Evolutionary conservation across 2,888 invertebrate genomes (phyloP), one percentile per base, ranked within the genome.

Genomic region (Cerceris rybyensis): DNA sequence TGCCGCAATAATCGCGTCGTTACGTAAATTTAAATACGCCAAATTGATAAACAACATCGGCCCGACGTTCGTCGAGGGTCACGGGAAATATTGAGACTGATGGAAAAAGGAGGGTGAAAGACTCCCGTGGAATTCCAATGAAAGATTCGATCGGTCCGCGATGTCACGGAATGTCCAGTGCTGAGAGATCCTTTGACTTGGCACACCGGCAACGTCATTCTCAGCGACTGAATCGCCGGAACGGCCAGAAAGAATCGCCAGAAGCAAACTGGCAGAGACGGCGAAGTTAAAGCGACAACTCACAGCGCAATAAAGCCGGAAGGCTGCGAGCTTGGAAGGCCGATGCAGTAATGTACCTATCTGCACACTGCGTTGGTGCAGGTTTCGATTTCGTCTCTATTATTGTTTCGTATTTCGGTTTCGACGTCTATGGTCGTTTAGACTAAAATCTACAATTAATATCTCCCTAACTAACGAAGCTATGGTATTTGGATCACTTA

Each of bases 221-320:
- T 14, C 41, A 50, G 49, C 61, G 13, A 41, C 49, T 1, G 28
- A 28, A 28, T 28, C 28, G 28, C 28, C 28, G 28, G 28, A 28
- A 28, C 28, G 28, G 28, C 28, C 28, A 28, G 28, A 28, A 28
- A 28, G 28, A 28, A 28, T 28, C 28, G 28, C 28, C 28, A 28
- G 28, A 28, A 28, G 28, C 28, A 28, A 28, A 28, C 28, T 28
- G 9, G 52, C 52, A 17, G 42, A 43, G 54, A 28, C 58, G 6
- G 42, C 42, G 42, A 14, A 58, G 39, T 46, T 58, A 64, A 46
- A 52, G 17, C 72, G 52, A 59, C 72, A 46, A 83, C 79, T 84
- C 66, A 81, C 71, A 81, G 86, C 85, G 86, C 85, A 88, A 87
- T 87, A 86, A 83, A 80, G 82, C 85, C 89, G 88, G 89, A 90